Evolutionary conservation across 1,140 invertebrate genomes (phyloP).

Genomic region (Trichomalopsis sarcophagae): DNA sequence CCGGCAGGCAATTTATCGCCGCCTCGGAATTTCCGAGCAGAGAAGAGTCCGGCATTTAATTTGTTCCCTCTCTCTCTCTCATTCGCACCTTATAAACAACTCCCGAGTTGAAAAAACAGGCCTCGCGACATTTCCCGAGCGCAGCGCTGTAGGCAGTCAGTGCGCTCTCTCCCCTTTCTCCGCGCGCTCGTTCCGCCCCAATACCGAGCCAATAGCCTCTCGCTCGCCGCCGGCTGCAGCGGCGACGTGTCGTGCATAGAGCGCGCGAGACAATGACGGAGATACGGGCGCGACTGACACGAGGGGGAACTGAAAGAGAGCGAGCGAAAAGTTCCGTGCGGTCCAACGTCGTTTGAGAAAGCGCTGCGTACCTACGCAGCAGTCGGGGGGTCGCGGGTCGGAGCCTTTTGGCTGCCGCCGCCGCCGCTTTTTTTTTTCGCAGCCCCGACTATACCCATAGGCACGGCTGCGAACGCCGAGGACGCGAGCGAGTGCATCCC

Average conservation of each 20-base stretch:
- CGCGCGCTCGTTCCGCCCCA: constrained; percentile 55
- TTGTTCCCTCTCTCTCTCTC: constrained; percentile 37
- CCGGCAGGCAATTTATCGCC: constrained; percentile 48
- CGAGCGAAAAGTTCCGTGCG: constrained; percentile 3
- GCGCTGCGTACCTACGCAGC: not conserved
- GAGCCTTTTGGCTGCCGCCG: not conserved
- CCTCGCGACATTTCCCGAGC: not conserved
- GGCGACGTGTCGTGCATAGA: constrained; percentile 41
- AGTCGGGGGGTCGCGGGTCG: not conserved
- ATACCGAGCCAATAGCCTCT: constrained; percentile 53
- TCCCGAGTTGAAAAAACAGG: not conserved
- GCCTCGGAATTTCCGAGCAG: constrained; percentile 42
- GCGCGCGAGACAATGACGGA: constrained; percentile 21
- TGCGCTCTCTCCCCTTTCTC: not conserved
- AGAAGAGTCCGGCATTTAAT: constrained; percentile 8
- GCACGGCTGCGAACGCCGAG: not conserved
- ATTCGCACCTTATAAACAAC: constrained; percentile 50
- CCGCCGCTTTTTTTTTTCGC: not conserved
- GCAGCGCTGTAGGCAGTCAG: not conserved
- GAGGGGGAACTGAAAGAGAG: not conserved
- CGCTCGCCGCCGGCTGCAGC: not conserved
- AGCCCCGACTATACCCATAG: no score
- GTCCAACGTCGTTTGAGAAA: constrained; percentile 21
- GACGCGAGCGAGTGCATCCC: constrained; percentile 9
- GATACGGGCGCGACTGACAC: not conserved